Evolutionary conservation across 2,888 invertebrate species (phyloP), one percentile per base, ranked within the genome.

Genomic region (Hybos culiciformis): DNA sequence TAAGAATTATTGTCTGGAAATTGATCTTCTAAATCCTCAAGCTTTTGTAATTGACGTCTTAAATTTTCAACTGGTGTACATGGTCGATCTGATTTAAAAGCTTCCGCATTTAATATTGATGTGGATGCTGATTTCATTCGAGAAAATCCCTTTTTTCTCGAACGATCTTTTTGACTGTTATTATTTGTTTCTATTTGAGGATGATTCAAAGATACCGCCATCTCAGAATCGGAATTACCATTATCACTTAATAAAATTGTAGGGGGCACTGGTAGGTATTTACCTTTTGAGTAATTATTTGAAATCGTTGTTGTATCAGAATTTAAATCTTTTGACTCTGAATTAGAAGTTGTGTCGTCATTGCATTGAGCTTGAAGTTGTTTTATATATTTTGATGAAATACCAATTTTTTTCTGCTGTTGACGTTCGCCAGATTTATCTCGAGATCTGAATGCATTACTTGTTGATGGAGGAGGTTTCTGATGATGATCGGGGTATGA

Each of bases 11-110:
- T 69, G 47, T 79, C 80, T 0, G 81, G 82, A 54, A 86, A 79
- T 62, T 85, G 83, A 56, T 86, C 86, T 56, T 85, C 86, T 32
- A 86, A 66, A 56, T 85, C 85, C 55, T 86, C 86, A 21, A 86
- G 66, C 56, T 85, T 84, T 50, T 85, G 78, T 43, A 86, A 63
- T 59, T 86, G 86, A 54, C 81, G 78, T 1, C 85, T 70, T n/a
- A 85, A 67, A 46, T 83, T 82, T 56, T 86, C 86, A 11, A 86
- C 73, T 0, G 85, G 84, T 41, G 80, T 80, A 48, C 79, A 78
- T 52, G 80, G 76, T 5, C 80, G 71, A 43, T 61, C 58, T 26
- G 47, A 46, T 44, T 51, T 53, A 39, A 46, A 52, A 14, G 60
- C 58, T 9, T 62, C 61, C 29, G 75, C 74, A 52, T 78, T 78